A percentile compares a stretch with the other conserved stretches of the same genome.
phyloP scores from a whole-genome alignment of 2,888 invertebrate genomes.

The Brenthis ino region DNA sequence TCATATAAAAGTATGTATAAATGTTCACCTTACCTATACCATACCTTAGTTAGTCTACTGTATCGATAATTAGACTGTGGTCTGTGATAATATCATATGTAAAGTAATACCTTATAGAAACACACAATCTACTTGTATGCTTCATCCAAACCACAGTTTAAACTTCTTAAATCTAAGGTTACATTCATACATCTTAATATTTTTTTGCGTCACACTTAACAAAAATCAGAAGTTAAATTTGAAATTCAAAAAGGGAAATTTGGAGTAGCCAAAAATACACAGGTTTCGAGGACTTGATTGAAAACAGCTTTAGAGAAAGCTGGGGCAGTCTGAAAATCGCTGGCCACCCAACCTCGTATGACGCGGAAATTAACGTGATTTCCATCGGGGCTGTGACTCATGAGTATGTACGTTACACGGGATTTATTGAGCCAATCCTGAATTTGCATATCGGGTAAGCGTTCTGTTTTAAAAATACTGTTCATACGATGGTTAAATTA shows the following conservation, averaged over 20 bases:
- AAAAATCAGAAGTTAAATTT: neutral
- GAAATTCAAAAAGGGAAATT: too few relatives aligned
- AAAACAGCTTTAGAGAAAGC: conserved; percentile 4
- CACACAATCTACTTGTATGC: too few relatives aligned
- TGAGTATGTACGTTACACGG: conserved; percentile 32
- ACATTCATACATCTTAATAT: too few relatives aligned
- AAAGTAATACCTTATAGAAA: too few relatives aligned
- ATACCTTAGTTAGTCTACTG: too few relatives aligned
- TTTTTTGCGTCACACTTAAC: too few relatives aligned
- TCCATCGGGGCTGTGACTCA: conserved; percentile 29
- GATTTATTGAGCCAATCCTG: conserved; percentile 33
- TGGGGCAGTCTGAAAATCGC: conserved; percentile 20
- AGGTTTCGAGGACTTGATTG: neutral
- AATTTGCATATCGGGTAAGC: conserved; percentile 23
- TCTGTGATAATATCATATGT: too few relatives aligned
- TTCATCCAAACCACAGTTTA: too few relatives aligned
- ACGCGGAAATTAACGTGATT: conserved; percentile 32
- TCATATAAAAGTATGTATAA: too few relatives aligned
- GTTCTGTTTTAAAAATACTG: conserved; percentile 16
- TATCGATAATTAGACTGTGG: too few relatives aligned
- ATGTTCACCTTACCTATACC: too few relatives aligned
- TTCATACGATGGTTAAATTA: conserved; percentile 12
- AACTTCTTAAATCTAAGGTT: too few relatives aligned
- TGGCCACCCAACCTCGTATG: conserved; percentile 23
- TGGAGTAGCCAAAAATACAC: neutral